Percentiles rank a stretch among this genome's conserved stretches.
phyloP scores from a whole-genome alignment of 2,797 vertebrate species.

The Acrossocheilus wenchowensis region DNA sequence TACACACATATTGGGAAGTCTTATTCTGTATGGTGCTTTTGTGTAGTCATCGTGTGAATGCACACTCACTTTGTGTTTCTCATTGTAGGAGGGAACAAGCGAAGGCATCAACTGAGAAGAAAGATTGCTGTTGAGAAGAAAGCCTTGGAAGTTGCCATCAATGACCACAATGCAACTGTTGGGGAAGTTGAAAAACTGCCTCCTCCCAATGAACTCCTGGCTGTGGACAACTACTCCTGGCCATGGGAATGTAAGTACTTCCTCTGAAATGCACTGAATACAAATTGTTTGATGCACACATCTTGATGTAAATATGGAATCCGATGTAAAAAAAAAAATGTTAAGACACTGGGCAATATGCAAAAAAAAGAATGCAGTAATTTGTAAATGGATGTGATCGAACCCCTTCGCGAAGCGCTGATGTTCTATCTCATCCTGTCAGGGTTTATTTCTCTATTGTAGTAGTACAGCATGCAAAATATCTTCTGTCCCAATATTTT shows the following conservation, averaged over 20 bases:
- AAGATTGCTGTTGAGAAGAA: slow-evolving; percentile 20
- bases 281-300: slow-evolving; percentile 12
- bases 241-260: slow-evolving; percentile 5
- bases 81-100: slow-evolving; percentile 6
- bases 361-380: neutral
- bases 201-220: slow-evolving; percentile 9
- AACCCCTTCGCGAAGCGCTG: neutral
- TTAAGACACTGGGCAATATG: neutral
- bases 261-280: slow-evolving; percentile 4
- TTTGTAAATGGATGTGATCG: neutral
- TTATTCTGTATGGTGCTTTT: neutral
- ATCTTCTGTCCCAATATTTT: slow-evolving; percentile 12
- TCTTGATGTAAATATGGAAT: slow-evolving; percentile 5
- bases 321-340: neutral
- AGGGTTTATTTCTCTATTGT: slow-evolving; percentile 16
- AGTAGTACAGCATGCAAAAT: slow-evolving; percentile 4
- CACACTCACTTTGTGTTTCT: slow-evolving; percentile 2
- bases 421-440: neutral
- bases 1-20: neutral
- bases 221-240: slow-evolving; percentile 28
- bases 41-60: neutral
- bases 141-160: slow-evolving; percentile 26
- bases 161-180: slow-evolving; percentile 7
- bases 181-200: slow-evolving; percentile 18
- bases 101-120: slow-evolving; percentile 4